These are phyloP conservation scores for Rosalia funebris DNA, from an alignment of 2,888 invertebrate genomes.

Conservation along the genomic window DNA sequence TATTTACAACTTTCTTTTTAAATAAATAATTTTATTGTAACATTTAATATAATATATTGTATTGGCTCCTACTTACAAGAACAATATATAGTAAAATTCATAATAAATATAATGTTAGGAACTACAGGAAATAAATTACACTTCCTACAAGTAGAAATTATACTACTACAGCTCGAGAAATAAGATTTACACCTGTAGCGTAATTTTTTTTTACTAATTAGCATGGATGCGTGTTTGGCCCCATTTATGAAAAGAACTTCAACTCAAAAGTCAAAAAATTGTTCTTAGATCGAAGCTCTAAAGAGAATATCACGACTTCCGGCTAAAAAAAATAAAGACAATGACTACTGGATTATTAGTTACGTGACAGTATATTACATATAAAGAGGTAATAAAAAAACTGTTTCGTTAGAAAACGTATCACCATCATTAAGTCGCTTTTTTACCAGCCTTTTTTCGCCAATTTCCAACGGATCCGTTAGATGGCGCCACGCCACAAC, in stretches of 20 bases:
- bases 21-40: conserved; percentile 18
- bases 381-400: conserved; percentile 27
- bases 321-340: conserved; percentile 12
- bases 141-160: conserved; percentile 4
- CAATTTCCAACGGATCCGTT: too few relatives aligned
- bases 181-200: too few relatives aligned
- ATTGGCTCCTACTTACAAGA: conserved; percentile 11
- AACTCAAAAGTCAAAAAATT: conserved; percentile 1
- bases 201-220: conserved; percentile 22
- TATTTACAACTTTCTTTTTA: conserved; percentile 7
- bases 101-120: conserved; percentile 25
- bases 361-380: conserved; percentile 13
- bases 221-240: conserved; percentile 24
- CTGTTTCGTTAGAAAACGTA: conserved; percentile 28
- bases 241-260: conserved; percentile 9
- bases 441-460: conserved; percentile 23
- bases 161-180: background rate
- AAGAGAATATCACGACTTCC: conserved; percentile 20
- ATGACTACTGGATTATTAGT: conserved; percentile 5
- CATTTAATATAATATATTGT: conserved; percentile 5
- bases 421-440: conserved; percentile 9
- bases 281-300: background rate
- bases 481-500: too few relatives aligned
- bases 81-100: conserved; percentile 4
- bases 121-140: conserved; percentile 19